Base-by-base conservation (phyloP, 2,888 invertebrate genomes). In the Drosophila vallismaia region DNA sequence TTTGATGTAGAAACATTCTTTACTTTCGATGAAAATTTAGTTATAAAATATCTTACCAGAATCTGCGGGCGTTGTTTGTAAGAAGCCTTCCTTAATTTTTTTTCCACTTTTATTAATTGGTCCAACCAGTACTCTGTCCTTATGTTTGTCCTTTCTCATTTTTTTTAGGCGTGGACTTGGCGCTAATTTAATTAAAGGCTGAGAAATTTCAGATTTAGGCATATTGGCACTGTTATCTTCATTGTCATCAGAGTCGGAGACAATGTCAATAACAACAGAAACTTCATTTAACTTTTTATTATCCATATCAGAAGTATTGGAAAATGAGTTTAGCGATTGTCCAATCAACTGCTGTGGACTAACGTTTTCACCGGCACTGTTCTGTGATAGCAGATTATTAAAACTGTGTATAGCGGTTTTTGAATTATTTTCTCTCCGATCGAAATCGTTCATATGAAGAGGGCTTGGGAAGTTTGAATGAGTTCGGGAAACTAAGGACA, bases 211-310 rank as follows among this genome's bases (percentile, higher is more conserved):
- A 7, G 12, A 40, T 48, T 14, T 64, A 36, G 19, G 1, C 9
- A 28, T 28, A 36, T 14, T 42, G 9, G 19, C 3, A 48, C 64
- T 36, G 12, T 46, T 38, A 24, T 63, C 63, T 12, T 88, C 84
- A 67, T 77, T 84, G 10, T 90, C 89, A 76, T 86, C 87, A 1
- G 91, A 90, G 75, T 91, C 91, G 0, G 91, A 88, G 24, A 88
- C 90, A 57, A 91, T 85, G 62, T 91, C 89, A 67, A 90, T 91
- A 4, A 89, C 79, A 68, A 88, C 85, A 3, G 90, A 71, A 12
- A 74, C 72, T 40, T 81, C 73, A 24, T 57, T 57, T n/a, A 62
- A 29, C 49, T 78, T 76, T 1, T 72, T 62, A n/a, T 42, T 58
- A 4, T 28, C 38, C 4, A 29, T 44, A 14, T 33, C 12, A 2